These are phyloP conservation scores for Xiphorhynchus erythropygius DNA, from an alignment of 2,797 vertebrate species.

Conservation along the genomic window DNA sequence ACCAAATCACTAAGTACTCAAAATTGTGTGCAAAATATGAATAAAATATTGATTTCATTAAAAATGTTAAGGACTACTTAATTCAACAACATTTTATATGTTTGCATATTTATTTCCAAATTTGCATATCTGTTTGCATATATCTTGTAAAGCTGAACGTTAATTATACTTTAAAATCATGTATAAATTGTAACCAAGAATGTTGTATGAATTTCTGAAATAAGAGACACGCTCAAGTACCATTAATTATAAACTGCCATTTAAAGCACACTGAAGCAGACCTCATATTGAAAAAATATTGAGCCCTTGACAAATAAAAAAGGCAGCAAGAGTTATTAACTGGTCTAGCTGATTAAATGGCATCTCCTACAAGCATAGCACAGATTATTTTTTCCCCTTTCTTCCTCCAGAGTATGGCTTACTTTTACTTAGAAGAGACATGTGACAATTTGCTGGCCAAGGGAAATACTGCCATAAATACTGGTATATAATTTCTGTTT, in stretches of 20 bases:
- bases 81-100: conserved; percentile 85
- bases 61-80: conserved; percentile 86
- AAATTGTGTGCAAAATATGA: conserved; percentile 81
- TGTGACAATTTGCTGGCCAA: not conserved
- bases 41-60: conserved; percentile 88
- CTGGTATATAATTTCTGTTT: not conserved
- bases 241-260: conserved; percentile 81
- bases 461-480: conserved; percentile 12
- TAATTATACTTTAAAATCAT: conserved; percentile 86
- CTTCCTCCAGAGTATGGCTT: not conserved
- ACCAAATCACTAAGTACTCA: conserved; percentile 73
- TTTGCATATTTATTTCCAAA: conserved; percentile 85
- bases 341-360: conserved; percentile 73
- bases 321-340: conserved; percentile 73
- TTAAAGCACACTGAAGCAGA: conserved; percentile 75
- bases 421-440: conserved; percentile 27
- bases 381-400: not conserved
- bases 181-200: conserved; percentile 84
- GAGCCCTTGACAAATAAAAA: conserved; percentile 79
- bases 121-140: conserved; percentile 88
- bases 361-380: conserved; percentile 49
- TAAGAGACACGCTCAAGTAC: conserved; percentile 77
- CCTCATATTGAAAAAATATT: conserved; percentile 80
- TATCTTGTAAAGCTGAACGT: conserved; percentile 82
- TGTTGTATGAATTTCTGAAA: conserved; percentile 82